Evolutionary conservation across 2,797 vertebrate genomes (phyloP), one percentile per base, ranked within the genome.

Genomic region (Dromococcyx pavoninus): DNA sequence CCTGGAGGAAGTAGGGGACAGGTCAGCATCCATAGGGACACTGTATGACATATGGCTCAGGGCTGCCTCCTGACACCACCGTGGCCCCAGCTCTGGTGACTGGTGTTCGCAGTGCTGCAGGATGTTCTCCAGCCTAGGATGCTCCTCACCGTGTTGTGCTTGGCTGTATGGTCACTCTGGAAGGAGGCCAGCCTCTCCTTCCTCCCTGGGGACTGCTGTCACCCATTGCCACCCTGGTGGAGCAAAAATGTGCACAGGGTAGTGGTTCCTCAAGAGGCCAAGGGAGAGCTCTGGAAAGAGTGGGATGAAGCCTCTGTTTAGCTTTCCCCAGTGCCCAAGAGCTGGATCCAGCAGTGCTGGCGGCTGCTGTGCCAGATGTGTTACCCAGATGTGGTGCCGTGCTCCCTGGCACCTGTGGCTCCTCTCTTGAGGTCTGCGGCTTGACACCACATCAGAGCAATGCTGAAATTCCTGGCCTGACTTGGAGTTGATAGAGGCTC

Each of bases 41-140:
- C 17, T 3, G 0, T 4, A 10, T 0, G 5, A 37, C 3, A 1
- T 30, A 73, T 0, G 5, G 64, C 33, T 48, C 56, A 32, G 67
- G 18, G 50, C 30, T 46, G 16, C 28, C 33, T 72, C 32, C 70
- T 39, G 65, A 24, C 50, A 41, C 24, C 0, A 0, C 28, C 16
- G 54, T 23, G 22, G 13, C 33, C 13, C 64, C 0, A 1, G 33
- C 15, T 13, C 18, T 74, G 2, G 0, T 35, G 67, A 48, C 50
- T 9, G 3, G 33, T 1, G 3, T 16, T 67, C 11, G 6, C 0
- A 1, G 56, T 7, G n/a, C 46, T 43, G 14, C 14, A 78, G 56
- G 62, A 28, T 53, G 43, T 18, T 65, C 18, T 30, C 15, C 25
- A 79, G 30, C 67, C 44, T 4, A 18, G 67, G 44, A 17, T 13